These are phyloP conservation scores for Carassius auratus DNA, from an alignment of 2,113 vertebrate species.

Conservation along the genomic window DNA sequence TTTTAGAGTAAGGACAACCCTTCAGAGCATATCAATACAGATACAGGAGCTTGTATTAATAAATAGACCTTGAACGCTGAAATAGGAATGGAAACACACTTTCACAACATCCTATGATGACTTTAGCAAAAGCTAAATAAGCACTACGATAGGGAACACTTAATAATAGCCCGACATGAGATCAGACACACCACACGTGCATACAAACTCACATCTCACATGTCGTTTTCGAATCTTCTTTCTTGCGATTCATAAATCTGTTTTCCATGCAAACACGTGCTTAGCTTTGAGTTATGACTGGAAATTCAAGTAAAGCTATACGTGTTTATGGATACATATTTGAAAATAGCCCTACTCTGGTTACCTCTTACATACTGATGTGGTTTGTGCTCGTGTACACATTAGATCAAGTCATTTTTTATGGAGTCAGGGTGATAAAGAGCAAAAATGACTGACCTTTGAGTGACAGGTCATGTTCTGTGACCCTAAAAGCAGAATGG, in stretches of 20 bases:
- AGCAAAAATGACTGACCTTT: constrained; percentile 8
- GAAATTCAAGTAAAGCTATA: neutral
- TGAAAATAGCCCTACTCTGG: neutral
- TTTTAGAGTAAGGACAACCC: constrained; percentile 72
- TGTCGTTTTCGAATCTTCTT: neutral
- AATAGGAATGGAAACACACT: constrained; percentile 58
- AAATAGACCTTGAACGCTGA: constrained; percentile 63
- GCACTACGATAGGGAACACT: constrained; percentile 16
- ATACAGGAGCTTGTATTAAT: constrained; percentile 69
- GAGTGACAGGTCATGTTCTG: neutral
- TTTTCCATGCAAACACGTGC: neutral
- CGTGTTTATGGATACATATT: neutral
- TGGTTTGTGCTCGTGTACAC: neutral
- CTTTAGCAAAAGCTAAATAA: constrained; percentile 34
- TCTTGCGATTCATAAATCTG: neutral
- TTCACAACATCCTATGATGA: constrained; percentile 17
- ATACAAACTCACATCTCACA: neutral
- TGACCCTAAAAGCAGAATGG: constrained; percentile 19
- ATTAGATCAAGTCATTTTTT: neutral
- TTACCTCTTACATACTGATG: constrained; percentile 18
- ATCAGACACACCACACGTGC: constrained; percentile 5
- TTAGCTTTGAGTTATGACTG: neutral
- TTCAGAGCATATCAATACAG: constrained; percentile 70
- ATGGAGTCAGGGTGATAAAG: constrained; percentile 23
- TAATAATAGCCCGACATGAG: neutral